phyloP scores from a whole-genome alignment of 2,113 vertebrate genomes.

The Daphoenositta chrysoptera region DNA sequence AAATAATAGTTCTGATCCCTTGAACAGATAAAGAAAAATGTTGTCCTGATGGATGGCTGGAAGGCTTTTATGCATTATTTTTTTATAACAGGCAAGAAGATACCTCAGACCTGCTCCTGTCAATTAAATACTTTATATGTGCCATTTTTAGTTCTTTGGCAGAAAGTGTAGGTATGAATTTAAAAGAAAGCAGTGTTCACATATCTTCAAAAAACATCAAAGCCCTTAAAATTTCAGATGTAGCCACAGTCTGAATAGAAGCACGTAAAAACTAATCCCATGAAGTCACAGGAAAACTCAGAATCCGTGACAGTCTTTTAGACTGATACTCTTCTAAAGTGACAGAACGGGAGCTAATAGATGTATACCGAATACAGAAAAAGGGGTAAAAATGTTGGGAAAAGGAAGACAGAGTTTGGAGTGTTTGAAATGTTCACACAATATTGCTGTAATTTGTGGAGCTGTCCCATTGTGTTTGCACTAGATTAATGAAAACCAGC shows the following conservation, averaged over 20 bases:
- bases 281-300: neutral
- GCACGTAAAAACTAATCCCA: neutral
- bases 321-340: neutral
- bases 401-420: neutral
- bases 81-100: neutral
- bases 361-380: neutral
- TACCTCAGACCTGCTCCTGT: neutral
- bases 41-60: neutral
- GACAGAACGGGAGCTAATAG: neutral
- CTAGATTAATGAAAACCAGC: neutral
- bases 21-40: neutral
- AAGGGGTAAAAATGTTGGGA: neutral
- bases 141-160: neutral
- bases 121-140: neutral
- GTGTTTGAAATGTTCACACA: neutral
- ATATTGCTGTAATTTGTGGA: neutral
- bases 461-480: neutral
- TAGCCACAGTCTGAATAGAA: neutral
- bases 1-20: neutral
- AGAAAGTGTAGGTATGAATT: neutral
- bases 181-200: neutral
- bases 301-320: neutral
- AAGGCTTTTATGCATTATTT: neutral
- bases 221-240: neutral
- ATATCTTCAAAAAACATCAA: neutral